phyloP scores from a whole-genome alignment of 2,888 invertebrate species.

The Chirona hameri region DNA sequence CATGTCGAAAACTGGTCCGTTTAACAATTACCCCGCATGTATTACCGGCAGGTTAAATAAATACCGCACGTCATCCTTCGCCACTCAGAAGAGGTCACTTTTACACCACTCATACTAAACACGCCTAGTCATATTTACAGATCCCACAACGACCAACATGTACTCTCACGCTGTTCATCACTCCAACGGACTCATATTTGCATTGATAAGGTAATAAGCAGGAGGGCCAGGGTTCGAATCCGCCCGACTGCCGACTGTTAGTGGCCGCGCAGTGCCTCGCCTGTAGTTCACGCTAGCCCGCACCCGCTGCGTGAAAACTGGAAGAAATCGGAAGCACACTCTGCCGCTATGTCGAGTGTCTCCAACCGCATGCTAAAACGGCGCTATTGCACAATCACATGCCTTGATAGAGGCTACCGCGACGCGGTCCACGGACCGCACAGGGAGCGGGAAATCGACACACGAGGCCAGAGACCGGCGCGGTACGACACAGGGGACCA shows the following conservation, averaged over 20 bases:
- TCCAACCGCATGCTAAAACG: neutral
- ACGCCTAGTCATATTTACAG: neutral
- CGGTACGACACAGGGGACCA: neutral
- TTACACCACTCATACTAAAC: neutral
- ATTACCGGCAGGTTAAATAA: neutral
- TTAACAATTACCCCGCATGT: neutral
- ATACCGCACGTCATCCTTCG: neutral
- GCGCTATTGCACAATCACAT: neutral
- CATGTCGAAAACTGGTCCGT: too few species aligned
- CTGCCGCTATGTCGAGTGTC: neutral
- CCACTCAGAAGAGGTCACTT: neutral
- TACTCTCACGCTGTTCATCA: too few species aligned
- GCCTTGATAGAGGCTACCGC: conserved; percentile 3
- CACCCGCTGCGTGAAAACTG: too few species aligned
- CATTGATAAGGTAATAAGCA: neutral
- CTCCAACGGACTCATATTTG: neutral
- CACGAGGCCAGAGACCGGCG: neutral
- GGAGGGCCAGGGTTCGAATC: neutral
- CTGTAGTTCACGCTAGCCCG: neutral
- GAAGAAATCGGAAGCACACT: neutral
- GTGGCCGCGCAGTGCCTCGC: neutral
- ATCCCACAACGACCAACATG: neutral
- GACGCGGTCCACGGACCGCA: neutral
- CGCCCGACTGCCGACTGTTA: neutral
- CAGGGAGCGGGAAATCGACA: neutral